Percentiles rank a stretch among this genome's conserved stretches.
Evolutionary conservation across 2,888 invertebrate species (phyloP).

Genomic region (Campoplex capitator): DNA sequence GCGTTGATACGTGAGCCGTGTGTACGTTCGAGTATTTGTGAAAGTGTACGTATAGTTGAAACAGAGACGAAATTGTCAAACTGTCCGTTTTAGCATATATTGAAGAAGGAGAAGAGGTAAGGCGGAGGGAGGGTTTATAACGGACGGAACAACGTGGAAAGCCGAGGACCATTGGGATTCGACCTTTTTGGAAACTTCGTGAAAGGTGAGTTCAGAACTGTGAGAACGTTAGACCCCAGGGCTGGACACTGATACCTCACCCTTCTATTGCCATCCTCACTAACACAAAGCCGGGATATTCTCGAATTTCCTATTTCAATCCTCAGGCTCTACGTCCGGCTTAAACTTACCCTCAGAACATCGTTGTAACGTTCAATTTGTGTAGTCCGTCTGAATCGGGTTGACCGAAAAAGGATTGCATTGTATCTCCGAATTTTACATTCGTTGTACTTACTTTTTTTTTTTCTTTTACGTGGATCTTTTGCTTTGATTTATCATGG

Average conservation of each 20-base stretch:
- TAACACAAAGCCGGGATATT: slow-evolving; percentile 42
- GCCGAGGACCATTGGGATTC: slow-evolving; percentile 61
- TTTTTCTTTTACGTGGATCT: background rate
- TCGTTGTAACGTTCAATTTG: slow-evolving; percentile 41
- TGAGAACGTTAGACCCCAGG: slow-evolving; percentile 34
- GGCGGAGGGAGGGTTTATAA: slow-evolving; percentile 38
- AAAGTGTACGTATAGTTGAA: slow-evolving; percentile 40
- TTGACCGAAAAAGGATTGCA: slow-evolving; percentile 5
- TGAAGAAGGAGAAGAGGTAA: background rate
- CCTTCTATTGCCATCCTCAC: slow-evolving; percentile 7
- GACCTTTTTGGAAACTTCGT: slow-evolving; percentile 64
- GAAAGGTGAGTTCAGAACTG: slow-evolving; percentile 60
- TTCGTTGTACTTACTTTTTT: background rate
- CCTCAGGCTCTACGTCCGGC: slow-evolving; percentile 34
- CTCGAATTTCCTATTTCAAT: slow-evolving; percentile 50
- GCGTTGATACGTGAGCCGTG: background rate
- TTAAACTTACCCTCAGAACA: slow-evolving; percentile 53
- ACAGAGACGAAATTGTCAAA: slow-evolving; percentile 60
- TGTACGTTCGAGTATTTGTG: slow-evolving; percentile 23
- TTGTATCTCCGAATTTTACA: background rate
- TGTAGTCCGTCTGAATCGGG: slow-evolving; percentile 7
- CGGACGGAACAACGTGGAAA: slow-evolving; percentile 54
- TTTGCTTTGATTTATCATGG: background rate
- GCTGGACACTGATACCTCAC: slow-evolving; percentile 30
- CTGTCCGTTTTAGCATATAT: slow-evolving; percentile 35